Base-by-base conservation (phyloP, 2,797 vertebrate genomes). In the Sebastiscus albofasciatus region DNA sequence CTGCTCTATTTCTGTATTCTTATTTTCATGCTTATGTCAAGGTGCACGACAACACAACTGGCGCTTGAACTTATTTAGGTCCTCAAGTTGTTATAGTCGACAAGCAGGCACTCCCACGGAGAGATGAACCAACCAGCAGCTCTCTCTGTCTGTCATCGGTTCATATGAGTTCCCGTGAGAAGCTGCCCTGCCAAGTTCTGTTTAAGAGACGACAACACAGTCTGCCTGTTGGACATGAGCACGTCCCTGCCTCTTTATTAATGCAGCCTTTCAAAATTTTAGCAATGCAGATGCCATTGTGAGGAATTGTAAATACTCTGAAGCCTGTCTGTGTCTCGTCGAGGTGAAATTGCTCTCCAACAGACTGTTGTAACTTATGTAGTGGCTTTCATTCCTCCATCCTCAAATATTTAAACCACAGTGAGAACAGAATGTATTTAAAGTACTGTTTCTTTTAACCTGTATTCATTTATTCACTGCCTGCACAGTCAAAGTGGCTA, bases 181-280 rank as follows among this genome's bases (percentile, higher is more conserved):
- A 29, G 61, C 79, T 29, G 75, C 31, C 27, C 31, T 58, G 67
- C 26, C 74, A 67, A 29, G 70, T 75, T 56, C 60, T 54, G 56
- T 71, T 80, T 33, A 49, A 67, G 1, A 70, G 77, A 71, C 29
- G 10, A 59, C 46, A 52, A 68, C 33, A 62, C 54, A 24, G 52
- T 33, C 36, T 16, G 46, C 18, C 76, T 56, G n/a, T 56, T 31
- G 36, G 66, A 75, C 66, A 56, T 5, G 31, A 60, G 73, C 20
- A 52, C 33, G 6, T 6, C n/a, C 29, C 18, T 34, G 20, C 72
- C 69, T 59, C 58, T 24, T 3, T 78, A 36, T 4, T 83, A 36
- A 77, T 42, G 81, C 65, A 82, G 26, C 61, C 34, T 54, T 54
- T 83, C 64, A 79, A 62, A 61, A 2, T 76, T 68, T 72, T n/a